phyloP scores from a whole-genome alignment of 1,140 invertebrate species.

The Pseudomyrmex cubaensis region DNA sequence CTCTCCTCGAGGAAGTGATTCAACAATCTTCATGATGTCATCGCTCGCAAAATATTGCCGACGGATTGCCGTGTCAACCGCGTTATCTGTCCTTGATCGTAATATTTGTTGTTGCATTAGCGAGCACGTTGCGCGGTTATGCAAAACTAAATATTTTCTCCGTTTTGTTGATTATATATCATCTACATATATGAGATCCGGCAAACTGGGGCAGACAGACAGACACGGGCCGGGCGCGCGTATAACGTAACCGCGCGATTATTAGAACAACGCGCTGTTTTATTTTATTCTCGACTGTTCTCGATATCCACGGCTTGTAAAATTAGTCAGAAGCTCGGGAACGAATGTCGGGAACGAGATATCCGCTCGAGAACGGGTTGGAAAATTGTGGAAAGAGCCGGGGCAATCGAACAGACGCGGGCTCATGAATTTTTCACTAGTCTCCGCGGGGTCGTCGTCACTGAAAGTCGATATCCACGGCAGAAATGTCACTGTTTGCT shows the following conservation, averaged over 20 bases:
- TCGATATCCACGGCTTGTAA: conserved; percentile 13
- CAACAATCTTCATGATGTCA: conserved; percentile 16
- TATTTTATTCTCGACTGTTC: conserved; percentile 20
- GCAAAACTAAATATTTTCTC: conserved; percentile 62
- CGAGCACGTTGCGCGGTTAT: conserved; percentile 50
- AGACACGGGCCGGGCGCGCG: conserved; percentile 9
- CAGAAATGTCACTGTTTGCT: conserved; percentile 73
- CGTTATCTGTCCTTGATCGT: conserved; percentile 64
- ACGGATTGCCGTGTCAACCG: background rate
- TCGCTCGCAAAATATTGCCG: conserved; percentile 32
- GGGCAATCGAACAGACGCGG: conserved; percentile 70
- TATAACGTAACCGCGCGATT: background rate
- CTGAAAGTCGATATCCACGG: conserved; percentile 74
- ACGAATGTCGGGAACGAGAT: background rate
- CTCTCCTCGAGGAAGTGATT: background rate
- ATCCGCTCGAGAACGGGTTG: conserved; percentile 17
- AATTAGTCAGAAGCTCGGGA: conserved; percentile 31
- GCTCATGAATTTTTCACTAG: conserved; percentile 79
- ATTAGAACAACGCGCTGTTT: background rate
- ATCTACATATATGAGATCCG: too few relatives aligned
- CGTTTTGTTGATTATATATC: conserved; percentile 17
- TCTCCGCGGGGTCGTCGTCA: conserved; percentile 75
- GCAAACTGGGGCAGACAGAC: conserved; percentile 37
- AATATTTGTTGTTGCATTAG: conserved; percentile 65
- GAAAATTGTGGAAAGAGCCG: conserved; percentile 42